Evolutionary conservation across 2,888 invertebrate genomes (phyloP), one percentile per base, ranked within the genome.

Genomic region (Oegoconia quadripuncta): DNA sequence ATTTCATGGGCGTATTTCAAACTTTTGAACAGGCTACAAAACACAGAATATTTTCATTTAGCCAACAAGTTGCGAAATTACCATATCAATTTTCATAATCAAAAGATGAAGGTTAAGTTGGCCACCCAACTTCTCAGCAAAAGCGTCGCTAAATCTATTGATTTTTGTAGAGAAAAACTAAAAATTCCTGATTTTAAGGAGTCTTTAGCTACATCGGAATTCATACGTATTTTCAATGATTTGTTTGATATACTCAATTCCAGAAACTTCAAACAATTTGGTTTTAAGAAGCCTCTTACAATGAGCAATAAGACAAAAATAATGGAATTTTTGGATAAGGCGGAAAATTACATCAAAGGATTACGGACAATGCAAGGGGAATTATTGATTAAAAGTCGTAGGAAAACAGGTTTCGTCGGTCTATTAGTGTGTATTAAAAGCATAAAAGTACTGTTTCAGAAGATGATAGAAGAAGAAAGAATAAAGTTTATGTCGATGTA

Each of bases 101-200:
- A 48, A 30, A 41, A 39, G 3, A 48, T 44, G 48, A 51, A 51
- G 33, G 48, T 48, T 0, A 42, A 28, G n/a, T 15, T 46, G 4
- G 46, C 48, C 2, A 31, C 44, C 0, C 46, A 48, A 35, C 12
- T 34, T 0, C 39, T 51, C 7, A 51, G 48, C 13, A 35, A 35
- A 12, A 28, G 28, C 15, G 35, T 35, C 3, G 35, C 35, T 1
- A 22, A 35, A 9, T 14, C 29, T 29, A 6, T 15, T 9, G 7
- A 6, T 7, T 29, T 29, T 29, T 29, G 15, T 29, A 6, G n/a
- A 5, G 12, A 29, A 9, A 8, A n/a, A n/a, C 5, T 8, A 8
- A 16, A 7, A 7, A 13, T 15, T 3, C 2, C 5, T 15, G 29
- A 22, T 7, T 29, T 13, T 22, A 15, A 2, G 30, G 36, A 15